These are phyloP conservation scores for Eospalax fontanierii DNA, from an alignment of 2,797 vertebrate genomes.

Conservation along the genomic window DNA sequence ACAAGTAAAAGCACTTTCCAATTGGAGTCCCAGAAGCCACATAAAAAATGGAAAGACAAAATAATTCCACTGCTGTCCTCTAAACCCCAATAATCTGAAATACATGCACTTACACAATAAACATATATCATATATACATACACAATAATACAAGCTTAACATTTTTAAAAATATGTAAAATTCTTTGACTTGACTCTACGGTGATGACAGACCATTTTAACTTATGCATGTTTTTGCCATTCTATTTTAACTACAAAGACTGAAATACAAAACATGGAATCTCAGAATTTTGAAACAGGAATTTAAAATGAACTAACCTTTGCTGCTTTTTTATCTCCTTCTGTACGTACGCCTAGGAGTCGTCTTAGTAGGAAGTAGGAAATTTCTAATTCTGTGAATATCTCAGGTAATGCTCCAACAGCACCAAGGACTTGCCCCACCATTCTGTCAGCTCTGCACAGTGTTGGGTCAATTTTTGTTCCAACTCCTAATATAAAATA, in stretches of 20 bases:
- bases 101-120: no score
- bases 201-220: no score
- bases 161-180: neutral
- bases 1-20: no score
- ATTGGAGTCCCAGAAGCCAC: no score
- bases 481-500: constrained; percentile 91
- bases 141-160: neutral
- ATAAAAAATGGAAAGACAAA: no score
- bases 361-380: constrained; percentile 96
- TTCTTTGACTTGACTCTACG: no score
- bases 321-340: constrained; percentile 97
- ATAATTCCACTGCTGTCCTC: no score
- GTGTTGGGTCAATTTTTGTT: constrained; percentile 97
- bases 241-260: neutral
- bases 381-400: constrained; percentile 97
- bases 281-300: neutral
- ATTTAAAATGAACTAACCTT: constrained; percentile 90
- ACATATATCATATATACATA: neutral
- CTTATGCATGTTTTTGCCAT: no score
- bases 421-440: constrained; percentile 97
- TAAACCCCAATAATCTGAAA: neutral
- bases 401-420: constrained; percentile 96
- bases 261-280: neutral
- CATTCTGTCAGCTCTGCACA: constrained; percentile 97
- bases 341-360: constrained; percentile 95